These are phyloP conservation scores for Myathropa florea DNA, from an alignment of 2,888 invertebrate species.

Conservation along the genomic window DNA sequence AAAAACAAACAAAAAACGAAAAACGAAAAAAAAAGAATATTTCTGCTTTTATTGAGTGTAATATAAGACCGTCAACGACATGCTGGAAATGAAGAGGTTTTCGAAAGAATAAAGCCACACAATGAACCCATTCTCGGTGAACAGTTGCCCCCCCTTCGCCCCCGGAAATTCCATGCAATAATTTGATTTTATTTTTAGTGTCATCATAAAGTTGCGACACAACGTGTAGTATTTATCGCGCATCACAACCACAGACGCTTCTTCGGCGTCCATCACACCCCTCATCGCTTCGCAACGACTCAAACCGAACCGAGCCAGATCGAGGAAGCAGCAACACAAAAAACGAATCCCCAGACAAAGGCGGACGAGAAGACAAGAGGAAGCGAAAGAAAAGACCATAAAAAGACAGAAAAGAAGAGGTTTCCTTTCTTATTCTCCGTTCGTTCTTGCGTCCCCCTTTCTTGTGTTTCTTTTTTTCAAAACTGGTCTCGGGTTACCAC, in stretches of 20 bases:
- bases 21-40: background rate
- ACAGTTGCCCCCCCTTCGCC: no score
- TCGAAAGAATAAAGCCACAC: constrained; percentile 2
- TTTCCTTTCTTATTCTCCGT: background rate
- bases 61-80: background rate
- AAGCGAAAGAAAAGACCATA: background rate
- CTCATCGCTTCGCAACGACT: background rate
- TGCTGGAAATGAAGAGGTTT: constrained; percentile 2
- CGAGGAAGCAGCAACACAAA: background rate
- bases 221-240: constrained; percentile 24
- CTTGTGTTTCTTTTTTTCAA: background rate
- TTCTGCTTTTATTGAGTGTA: constrained; percentile 12
- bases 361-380: background rate
- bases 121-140: background rate
- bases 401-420: background rate
- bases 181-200: constrained; percentile 30
- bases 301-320: background rate
- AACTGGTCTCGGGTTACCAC: constrained; percentile 62
- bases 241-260: background rate
- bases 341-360: background rate
- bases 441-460: background rate
- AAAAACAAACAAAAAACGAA: background rate
- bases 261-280: background rate
- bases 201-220: constrained; percentile 34
- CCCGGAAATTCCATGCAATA: constrained; percentile 6